Percentiles rank a stretch among this genome's conserved stretches.
These are phyloP conservation scores for Actenoides hombroni DNA, from an alignment of 2,113 vertebrate genomes.

Conservation along the genomic window DNA sequence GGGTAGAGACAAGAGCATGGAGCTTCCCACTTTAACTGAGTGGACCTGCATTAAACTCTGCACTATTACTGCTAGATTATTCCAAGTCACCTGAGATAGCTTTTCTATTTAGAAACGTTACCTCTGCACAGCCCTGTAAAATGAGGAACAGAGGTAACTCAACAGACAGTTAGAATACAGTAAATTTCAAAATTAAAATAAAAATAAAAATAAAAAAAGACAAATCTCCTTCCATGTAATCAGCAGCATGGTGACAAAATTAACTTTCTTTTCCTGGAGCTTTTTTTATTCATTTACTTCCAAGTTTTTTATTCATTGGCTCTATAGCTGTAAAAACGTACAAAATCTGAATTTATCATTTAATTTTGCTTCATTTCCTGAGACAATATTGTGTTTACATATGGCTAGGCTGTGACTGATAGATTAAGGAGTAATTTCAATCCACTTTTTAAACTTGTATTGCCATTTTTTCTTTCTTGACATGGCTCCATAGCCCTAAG, in stretches of 20 bases:
- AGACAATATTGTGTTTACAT: neutral
- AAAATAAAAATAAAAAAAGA: no score
- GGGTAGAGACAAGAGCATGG: neutral
- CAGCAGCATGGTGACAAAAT: neutral
- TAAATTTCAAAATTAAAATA: neutral
- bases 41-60: neutral
- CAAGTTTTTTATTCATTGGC: neutral
- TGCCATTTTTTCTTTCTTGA: neutral
- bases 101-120: neutral
- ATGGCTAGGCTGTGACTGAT: neutral
- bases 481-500: neutral
- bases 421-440: neutral
- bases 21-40: neutral
- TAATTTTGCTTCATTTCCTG: neutral
- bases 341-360: neutral
- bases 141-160: neutral
- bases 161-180: neutral
- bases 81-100: neutral
- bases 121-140: neutral
- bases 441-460: neutral
- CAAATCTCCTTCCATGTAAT: neutral
- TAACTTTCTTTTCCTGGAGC: neutral
- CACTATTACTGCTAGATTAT: neutral
- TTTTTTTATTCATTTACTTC: neutral
- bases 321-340: neutral